Percentiles rank a stretch among this genome's conserved stretches.
Conservation (phyloP, 2,113 vertebrate species). For the Ptilorrhoa leucosticta region DNA sequence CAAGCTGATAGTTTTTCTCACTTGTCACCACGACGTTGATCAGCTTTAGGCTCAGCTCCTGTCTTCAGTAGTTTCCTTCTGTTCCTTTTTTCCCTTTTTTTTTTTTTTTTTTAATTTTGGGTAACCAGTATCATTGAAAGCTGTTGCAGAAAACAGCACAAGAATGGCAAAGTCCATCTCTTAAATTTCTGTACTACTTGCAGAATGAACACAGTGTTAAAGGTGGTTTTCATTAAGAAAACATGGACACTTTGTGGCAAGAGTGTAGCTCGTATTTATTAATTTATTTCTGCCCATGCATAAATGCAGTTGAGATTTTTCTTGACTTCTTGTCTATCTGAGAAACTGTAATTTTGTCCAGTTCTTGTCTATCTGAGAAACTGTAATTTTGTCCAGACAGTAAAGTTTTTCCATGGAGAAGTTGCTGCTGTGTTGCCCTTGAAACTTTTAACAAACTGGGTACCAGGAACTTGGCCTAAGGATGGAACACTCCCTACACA, state of each 20-base stretch:
- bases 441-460: conserved; percentile 55
- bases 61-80: background rate
- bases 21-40: background rate
- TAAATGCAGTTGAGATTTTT: background rate
- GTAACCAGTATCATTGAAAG: background rate
- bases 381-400: background rate
- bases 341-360: background rate
- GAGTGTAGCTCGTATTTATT: background rate
- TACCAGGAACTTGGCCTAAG: conserved; percentile 56
- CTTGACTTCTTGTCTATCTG: background rate
- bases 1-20: background rate
- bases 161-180: background rate
- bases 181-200: background rate
- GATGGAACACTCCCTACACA: conserved; percentile 49
- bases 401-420: conserved; percentile 29
- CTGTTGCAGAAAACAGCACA: background rate
- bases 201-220: background rate
- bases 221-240: background rate
- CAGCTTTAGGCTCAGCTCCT: background rate
- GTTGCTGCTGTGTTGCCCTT: conserved; percentile 43
- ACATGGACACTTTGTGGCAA: background rate
- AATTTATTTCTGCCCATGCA: background rate
- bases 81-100: background rate
- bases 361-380: background rate
- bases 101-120: background rate